A percentile compares a stretch with the other conserved stretches of the same genome.
Evolutionary conservation across 2,888 invertebrate genomes (phyloP).

Genomic region (Plutella xylostella): DNA sequence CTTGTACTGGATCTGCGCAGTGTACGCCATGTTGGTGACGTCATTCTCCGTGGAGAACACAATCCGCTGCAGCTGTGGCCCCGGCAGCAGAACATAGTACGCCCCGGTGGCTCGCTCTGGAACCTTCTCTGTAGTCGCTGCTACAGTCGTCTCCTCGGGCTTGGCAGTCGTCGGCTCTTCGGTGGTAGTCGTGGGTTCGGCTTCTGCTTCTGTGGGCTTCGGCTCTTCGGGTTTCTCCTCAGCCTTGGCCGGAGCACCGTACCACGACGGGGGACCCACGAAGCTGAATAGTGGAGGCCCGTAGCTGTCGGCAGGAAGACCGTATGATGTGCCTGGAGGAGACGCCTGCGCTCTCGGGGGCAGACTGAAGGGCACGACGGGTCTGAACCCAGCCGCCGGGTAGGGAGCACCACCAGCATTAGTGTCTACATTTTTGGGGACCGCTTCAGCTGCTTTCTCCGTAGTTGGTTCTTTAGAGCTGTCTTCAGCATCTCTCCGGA

Average conservation of each 20-base stretch:
- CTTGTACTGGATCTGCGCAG: constrained; percentile 72
- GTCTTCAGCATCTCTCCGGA: too few species aligned
- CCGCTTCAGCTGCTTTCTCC: too few species aligned
- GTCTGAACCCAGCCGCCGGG: constrained; percentile 47
- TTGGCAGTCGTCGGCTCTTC: constrained; percentile 25
- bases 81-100: constrained; percentile 75
- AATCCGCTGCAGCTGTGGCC: constrained; percentile 72
- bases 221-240: constrained; percentile 11
- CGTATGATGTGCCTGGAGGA: constrained; percentile 48
- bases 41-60: constrained; percentile 68
- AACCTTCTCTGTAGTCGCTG: constrained; percentile 20
- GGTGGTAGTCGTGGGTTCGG: constrained; percentile 16
- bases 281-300: constrained; percentile 49
- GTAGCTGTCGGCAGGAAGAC: constrained; percentile 50
- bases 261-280: constrained; percentile 31
- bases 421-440: too few species aligned
- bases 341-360: constrained; percentile 40
- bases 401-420: constrained; percentile 46
- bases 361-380: constrained; percentile 42
- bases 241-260: constrained; percentile 6
- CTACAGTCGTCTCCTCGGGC: constrained; percentile 29
- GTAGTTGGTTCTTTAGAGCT: constrained; percentile 27
- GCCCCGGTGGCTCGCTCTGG: constrained; percentile 54
- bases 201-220: constrained; percentile 8
- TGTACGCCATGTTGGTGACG: constrained; percentile 71